Base-by-base conservation (phyloP, 2,113 vertebrate genomes). In the Mus pahari region DNA sequence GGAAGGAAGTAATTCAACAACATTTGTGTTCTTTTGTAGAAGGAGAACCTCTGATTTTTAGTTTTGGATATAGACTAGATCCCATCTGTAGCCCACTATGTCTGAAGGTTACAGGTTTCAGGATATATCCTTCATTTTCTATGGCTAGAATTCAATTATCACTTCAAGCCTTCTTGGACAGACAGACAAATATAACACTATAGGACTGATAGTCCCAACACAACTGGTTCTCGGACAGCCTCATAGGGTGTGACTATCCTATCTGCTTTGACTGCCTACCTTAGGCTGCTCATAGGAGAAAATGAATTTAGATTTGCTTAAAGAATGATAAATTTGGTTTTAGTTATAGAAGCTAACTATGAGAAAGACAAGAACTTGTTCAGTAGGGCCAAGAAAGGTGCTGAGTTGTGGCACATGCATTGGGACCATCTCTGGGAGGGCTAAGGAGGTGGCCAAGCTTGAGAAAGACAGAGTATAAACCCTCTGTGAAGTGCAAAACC, bases 241-340 rank as follows among this genome's bases (percentile, higher is more conserved):
- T 66, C 2, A 2, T 11, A 36, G 87, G 66, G 3, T 22, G 55
- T 42, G 83, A 36, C 70, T 50, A n/a, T 58, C 2, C 1, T 36
- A 4, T 70, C 42, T 92, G 48, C 16, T 60, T 75, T 89, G 68
- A 42, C 19, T 83, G 78, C 28, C 71, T 92, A 24, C 9, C 26
- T 24, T 45, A 53, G 60, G 8, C 7, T 50, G 7, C 81, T 81
- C 55, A 86, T 73, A 78, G 50, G 14, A 70, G 82, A 48, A 75
- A 78, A 89, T 55, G 31, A 58, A 73, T 71, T 93, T 86, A 64
- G 20, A 93, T 75, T 92, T 92, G 33, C 60, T 82, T 64, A 91
- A 94, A 74, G 20, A 14, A 55, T 78, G 84, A 20, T 86, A 87
- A 81, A 84, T 79, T 70, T 68, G 33, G 22, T 78, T 45, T 91